Base-by-base conservation (phyloP, 1,140 invertebrate species). In the Pentalonia nigronervosa region DNA sequence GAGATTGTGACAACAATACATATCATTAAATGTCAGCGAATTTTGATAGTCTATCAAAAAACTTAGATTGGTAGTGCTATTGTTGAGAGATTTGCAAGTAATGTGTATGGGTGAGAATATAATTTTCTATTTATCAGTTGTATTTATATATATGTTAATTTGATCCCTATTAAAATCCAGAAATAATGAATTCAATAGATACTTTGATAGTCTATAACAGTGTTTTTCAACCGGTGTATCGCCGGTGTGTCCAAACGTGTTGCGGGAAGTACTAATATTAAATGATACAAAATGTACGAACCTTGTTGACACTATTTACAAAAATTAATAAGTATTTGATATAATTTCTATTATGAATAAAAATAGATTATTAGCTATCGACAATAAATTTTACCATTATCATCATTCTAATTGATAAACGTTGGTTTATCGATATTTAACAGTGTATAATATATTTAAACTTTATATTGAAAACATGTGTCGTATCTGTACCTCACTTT, bases 361-460 rank as follows among this genome's bases (percentile, higher is more conserved):
- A 83, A 83, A 83, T 83, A 21, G 34, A 83, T 83, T 83, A 41
- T 83, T 20, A 56, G 23, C 7, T 83, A 83, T 7, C 20, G 76
- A 41, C 76, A 83, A 83, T 83, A 83, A 3, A 83, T 83, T 83
- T 36, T 83, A 34, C 41, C 20, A 83, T 4, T 83, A 36, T 83
- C n/a, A n/a, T n/a, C n/a, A n/a, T n/a, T 3, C 41, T 86, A 86
- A 86, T 86, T 87, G 47, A 48, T 50, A 47, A 87, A 47, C 20
- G 86, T 87, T 50, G 47, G 30, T 87, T 87, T 34, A 17, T 87
- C 47, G 47, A 87, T 87, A 87, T 87, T n/a, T n/a, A n/a, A 87
- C 45, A 87, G 84, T 87, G 36, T 84, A 84, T 84, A 45, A 21
- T 84, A 84, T 84, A 84, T n/a, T n/a, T n/a, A n/a, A n/a, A n/a